Evolutionary conservation across 2,113 vertebrate species (phyloP).

Genomic region (Spea bombifrons): DNA sequence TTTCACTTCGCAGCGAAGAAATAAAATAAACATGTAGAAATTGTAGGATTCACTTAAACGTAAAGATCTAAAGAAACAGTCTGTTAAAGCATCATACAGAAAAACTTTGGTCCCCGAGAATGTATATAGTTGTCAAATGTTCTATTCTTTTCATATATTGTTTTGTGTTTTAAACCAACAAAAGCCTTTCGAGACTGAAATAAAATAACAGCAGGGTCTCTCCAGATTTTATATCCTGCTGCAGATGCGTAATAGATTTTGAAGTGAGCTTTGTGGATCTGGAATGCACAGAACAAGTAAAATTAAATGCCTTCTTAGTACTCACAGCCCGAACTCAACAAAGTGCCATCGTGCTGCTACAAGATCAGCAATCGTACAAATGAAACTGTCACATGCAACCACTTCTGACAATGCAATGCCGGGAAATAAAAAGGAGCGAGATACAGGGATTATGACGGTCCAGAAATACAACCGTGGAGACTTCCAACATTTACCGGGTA

Average conservation of each 20-base stretch:
- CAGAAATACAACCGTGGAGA: not conserved
- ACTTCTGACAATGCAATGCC: too few relatives aligned
- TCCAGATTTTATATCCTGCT: not conserved
- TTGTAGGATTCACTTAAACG: too few relatives aligned
- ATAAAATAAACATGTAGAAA: too few relatives aligned
- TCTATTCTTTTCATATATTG: too few relatives aligned
- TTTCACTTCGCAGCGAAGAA: too few relatives aligned
- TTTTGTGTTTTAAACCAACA: too few relatives aligned
- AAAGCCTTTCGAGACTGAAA: too few relatives aligned
- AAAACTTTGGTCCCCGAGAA: too few relatives aligned
- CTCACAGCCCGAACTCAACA: not conserved
- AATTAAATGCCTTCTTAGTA: slow-evolving; percentile 5
- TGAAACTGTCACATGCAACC: slow-evolving; percentile 10
- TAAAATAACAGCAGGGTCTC: slow-evolving; percentile 22
- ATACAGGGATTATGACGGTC: not conserved
- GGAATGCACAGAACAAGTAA: slow-evolving; percentile 8
- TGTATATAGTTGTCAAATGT: too few relatives aligned
- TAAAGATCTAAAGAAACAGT: too few relatives aligned
- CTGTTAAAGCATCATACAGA: too few relatives aligned
- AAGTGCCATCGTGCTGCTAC: slow-evolving; percentile 14
- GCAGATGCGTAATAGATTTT: not conserved
- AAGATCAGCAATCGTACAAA: not conserved
- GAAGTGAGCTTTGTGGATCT: not conserved
- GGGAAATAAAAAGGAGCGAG: not conserved
- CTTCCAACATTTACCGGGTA: not conserved